phyloP scores from a whole-genome alignment of 1,140 invertebrate species.

The Drosophila pectinifera region DNA sequence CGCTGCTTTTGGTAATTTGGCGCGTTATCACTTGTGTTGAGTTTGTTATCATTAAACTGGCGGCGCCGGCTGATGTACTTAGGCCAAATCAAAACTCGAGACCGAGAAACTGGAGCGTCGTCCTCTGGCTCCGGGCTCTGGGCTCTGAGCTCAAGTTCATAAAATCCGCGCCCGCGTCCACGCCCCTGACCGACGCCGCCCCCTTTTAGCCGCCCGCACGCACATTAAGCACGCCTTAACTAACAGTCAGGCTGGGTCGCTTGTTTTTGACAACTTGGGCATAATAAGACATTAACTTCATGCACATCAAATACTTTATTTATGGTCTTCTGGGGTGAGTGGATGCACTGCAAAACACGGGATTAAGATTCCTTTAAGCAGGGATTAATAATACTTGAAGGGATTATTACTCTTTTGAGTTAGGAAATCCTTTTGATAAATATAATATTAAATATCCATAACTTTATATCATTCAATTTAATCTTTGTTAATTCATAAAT shows the following conservation, averaged over 20 bases:
- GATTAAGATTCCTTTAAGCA: neutral
- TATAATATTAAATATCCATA: no score
- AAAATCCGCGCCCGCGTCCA: conserved; percentile 52
- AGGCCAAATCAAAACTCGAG: conserved; percentile 74
- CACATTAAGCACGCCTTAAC: conserved; percentile 72
- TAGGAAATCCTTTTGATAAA: no score
- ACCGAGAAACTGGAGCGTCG: conserved; percentile 31
- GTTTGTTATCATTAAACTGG: conserved; percentile 82
- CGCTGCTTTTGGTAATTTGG: conserved; percentile 76
- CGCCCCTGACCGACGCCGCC: conserved; percentile 12
- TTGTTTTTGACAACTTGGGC: conserved; percentile 83
- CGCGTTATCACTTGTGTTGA: conserved; percentile 83
- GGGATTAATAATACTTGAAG: no score
- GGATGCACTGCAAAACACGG: conserved; percentile 13
- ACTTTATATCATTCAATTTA: no score
- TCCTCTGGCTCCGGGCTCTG: conserved; percentile 6
- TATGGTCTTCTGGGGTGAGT: conserved; percentile 74
- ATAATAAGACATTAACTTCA: conserved; percentile 84
- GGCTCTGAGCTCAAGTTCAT: conserved; percentile 62
- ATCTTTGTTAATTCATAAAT: no score
- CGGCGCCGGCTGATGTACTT: conserved; percentile 68
- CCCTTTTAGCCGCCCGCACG: conserved; percentile 44
- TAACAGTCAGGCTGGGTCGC: conserved; percentile 64
- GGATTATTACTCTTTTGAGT: no score
- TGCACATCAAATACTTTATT: conserved; percentile 84